A percentile compares a stretch with the other conserved stretches of the same genome.
phyloP scores from a whole-genome alignment of 2,888 invertebrate species.

The Monoplex corrugatus region DNA sequence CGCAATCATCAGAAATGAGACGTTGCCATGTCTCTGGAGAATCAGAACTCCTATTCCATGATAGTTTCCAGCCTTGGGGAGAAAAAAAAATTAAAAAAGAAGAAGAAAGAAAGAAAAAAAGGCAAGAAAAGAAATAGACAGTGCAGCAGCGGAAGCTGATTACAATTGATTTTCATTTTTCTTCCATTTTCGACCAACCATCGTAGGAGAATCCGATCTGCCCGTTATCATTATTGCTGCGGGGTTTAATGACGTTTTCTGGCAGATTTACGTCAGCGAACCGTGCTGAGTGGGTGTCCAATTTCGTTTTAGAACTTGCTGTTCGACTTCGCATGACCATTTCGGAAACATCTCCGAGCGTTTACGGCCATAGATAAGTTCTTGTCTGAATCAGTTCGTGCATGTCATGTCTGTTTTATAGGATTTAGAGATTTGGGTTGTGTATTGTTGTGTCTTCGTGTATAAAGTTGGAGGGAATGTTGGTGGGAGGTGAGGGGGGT shows the following conservation, averaged over 20 bases:
- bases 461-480: not conserved
- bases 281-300: constrained; percentile 2
- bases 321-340: not conserved
- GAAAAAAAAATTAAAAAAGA: not conserved
- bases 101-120: not conserved
- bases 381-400: too few relatives aligned
- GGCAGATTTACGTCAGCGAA: constrained; percentile 32
- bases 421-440: too few relatives aligned
- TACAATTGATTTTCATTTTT: constrained; percentile 9
- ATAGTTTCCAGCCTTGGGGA: too few relatives aligned
- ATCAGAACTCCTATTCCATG: too few relatives aligned
- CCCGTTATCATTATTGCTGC: constrained; percentile 5
- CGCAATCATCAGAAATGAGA: not conserved
- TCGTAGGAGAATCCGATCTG: not conserved
- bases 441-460: too few relatives aligned
- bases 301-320: constrained; percentile 14
- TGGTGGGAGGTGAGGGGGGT: not conserved
- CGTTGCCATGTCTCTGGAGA: not conserved
- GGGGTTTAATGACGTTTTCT: not conserved
- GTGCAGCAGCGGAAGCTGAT: not conserved
- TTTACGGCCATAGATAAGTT: too few relatives aligned
- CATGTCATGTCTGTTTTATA: too few relatives aligned
- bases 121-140: not conserved
- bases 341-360: not conserved
- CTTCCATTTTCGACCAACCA: not conserved